phyloP scores from a whole-genome alignment of 2,113 vertebrate genomes.

The Tetrao urogallus region DNA sequence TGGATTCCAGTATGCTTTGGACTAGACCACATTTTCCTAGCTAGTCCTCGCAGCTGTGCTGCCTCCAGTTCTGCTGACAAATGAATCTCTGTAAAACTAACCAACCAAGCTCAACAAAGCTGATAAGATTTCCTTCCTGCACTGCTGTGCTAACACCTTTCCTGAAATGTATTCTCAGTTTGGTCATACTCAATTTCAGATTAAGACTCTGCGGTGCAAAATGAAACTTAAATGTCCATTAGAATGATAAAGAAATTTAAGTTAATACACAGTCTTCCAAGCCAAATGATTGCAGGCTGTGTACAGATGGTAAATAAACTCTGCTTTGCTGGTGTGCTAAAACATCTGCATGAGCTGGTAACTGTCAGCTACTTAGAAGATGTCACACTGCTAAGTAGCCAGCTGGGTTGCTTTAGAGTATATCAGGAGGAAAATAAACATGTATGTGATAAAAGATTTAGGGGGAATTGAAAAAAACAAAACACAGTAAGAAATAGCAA shows the following conservation, averaged over 20 bases:
- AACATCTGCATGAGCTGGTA: neutral
- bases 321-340: neutral
- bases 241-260: neutral
- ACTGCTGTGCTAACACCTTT: neutral
- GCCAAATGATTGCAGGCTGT: neutral
- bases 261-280: neutral
- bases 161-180: neutral
- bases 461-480: neutral
- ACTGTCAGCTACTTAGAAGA: neutral
- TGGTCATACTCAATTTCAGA: neutral
- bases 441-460: neutral
- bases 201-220: neutral
- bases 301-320: neutral
- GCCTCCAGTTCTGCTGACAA: conserved; percentile 52
- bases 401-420: neutral
- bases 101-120: conserved; percentile 28
- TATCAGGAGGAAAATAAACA: neutral
- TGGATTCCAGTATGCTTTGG: conserved; percentile 16
- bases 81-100: neutral
- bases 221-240: neutral
- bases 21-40: conserved; percentile 30
- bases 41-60: neutral
- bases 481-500: neutral
- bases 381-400: conserved; percentile 11
- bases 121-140: conserved; percentile 65